A percentile compares a stretch with the other conserved stretches of the same genome.
Conservation (phyloP, 2,113 vertebrate species). For the Choloepus hoffmanni region DNA sequence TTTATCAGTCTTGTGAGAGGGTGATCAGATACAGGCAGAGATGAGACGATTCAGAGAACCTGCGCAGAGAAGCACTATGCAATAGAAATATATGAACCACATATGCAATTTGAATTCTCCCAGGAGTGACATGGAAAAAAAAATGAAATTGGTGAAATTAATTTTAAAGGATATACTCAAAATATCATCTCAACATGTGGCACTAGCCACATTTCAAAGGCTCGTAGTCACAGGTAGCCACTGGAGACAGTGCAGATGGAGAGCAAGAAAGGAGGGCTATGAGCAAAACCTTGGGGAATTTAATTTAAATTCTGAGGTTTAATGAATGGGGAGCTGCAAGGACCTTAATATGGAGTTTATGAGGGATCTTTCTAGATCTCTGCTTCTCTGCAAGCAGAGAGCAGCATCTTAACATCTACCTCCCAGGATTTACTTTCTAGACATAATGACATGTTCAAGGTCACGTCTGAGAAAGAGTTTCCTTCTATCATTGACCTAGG, state of each 20-base stretch:
- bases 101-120: not conserved
- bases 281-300: not conserved
- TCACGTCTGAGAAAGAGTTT: not conserved
- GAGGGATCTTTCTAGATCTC: not conserved
- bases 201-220: not conserved
- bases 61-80: rapidly evolving
- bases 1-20: not conserved
- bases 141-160: not conserved
- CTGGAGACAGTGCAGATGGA: not conserved
- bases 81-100: not conserved
- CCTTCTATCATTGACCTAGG: no score
- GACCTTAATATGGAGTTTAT: not conserved
- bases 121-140: not conserved
- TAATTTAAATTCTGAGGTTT: no score
- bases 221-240: not conserved
- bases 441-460: no score
- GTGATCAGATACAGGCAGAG: not conserved
- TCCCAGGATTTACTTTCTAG: not conserved
- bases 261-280: not conserved
- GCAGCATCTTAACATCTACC: not conserved
- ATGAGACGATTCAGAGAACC: not conserved
- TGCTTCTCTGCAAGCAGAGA: not conserved
- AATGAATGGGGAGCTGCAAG: not conserved
- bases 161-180: not conserved
- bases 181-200: not conserved